A percentile compares a stretch with the other conserved stretches of the same genome.
These are phyloP conservation scores for Regulus satrapa DNA, from an alignment of 2,113 vertebrate genomes.

Conservation along the genomic window DNA sequence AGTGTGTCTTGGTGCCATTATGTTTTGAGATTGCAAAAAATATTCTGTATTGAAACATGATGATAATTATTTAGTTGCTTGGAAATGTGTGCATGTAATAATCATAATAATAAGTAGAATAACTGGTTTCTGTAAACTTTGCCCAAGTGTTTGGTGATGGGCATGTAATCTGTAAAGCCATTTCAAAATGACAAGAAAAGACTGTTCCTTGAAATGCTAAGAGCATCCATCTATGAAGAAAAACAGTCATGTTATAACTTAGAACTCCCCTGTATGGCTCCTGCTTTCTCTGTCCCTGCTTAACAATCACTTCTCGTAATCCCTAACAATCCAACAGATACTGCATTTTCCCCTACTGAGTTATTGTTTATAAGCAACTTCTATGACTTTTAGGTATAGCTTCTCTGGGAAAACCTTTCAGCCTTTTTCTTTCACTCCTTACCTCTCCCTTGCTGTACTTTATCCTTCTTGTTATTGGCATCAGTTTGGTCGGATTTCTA, in stretches of 20 bases:
- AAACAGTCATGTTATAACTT: not conserved
- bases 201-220: not conserved
- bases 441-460: not conserved
- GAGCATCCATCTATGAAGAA: not conserved
- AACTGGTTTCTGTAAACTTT: not conserved
- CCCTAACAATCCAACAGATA: not conserved
- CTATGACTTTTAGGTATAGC: not conserved
- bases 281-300: not conserved
- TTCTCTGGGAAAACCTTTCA: not conserved
- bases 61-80: slow-evolving; percentile 51
- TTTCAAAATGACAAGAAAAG: not conserved
- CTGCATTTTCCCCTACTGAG: not conserved
- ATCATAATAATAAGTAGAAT: not conserved
- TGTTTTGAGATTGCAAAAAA: slow-evolving; percentile 61
- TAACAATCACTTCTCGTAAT: not conserved
- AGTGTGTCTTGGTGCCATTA: slow-evolving; percentile 53
- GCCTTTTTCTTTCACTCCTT: not conserved
- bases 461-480: not conserved
- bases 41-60: slow-evolving; percentile 46
- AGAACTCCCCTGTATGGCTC: not conserved
- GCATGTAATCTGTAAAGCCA: not conserved
- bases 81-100: not conserved
- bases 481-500: not conserved
- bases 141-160: not conserved
- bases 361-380: not conserved